phyloP scores from a whole-genome alignment of 2,888 invertebrate genomes.

The Eugnorisma glareosa region DNA sequence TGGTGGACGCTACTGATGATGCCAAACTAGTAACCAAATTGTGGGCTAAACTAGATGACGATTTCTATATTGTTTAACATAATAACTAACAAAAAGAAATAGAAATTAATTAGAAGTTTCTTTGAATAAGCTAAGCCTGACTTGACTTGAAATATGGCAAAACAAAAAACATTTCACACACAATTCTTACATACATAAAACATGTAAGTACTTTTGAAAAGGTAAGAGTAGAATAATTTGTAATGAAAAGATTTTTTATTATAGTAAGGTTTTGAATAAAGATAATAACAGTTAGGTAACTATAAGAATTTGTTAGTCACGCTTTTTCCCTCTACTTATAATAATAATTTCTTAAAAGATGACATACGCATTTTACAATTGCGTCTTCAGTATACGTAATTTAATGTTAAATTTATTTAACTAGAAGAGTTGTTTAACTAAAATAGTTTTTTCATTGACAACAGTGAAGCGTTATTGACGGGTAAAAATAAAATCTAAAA shows the following conservation, averaged over 20 bases:
- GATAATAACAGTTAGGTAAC: constrained; percentile 39
- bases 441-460: not conserved
- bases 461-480: not conserved
- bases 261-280: constrained; percentile 23
- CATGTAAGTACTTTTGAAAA: not conserved
- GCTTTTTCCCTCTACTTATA: constrained; percentile 47
- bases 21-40: not conserved
- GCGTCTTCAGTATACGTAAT: not conserved
- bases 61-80: not conserved
- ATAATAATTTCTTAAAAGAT: constrained; percentile 11
- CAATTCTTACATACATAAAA: not conserved
- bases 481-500: too few relatives aligned
- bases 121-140: not conserved
- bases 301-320: constrained; percentile 46
- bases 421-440: not conserved
- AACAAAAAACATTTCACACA: not conserved
- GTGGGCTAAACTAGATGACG: not conserved
- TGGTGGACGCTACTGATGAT: not conserved
- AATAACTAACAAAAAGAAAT: not conserved
- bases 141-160: too few relatives aligned
- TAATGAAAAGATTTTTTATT: not conserved
- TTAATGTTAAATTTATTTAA: not conserved
- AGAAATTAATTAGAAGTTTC: not conserved
- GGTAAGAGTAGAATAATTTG: not conserved
- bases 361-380: constrained; percentile 5